A percentile compares a stretch with the other conserved stretches of the same genome.
These are phyloP conservation scores for Paguma larvata DNA, from an alignment of 2,797 vertebrate species.

Conservation along the genomic window DNA sequence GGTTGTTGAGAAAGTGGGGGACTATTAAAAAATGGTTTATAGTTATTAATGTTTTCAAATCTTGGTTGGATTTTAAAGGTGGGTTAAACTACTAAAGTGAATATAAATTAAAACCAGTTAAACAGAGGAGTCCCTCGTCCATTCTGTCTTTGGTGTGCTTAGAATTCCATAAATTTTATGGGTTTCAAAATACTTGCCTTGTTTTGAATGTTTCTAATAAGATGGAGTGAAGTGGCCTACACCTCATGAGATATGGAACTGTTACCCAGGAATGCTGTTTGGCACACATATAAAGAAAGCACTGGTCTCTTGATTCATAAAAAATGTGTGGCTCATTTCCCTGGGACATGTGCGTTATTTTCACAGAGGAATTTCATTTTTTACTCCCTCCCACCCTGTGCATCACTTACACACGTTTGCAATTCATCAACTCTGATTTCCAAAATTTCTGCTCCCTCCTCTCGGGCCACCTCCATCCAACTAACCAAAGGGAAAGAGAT, in stretches of 20 bases:
- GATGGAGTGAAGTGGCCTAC: conserved; percentile 86
- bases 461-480: background rate
- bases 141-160: conserved; percentile 82
- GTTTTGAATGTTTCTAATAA: conserved; percentile 88
- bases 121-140: conserved; percentile 78
- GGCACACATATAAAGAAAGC: conserved; percentile 83
- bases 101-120: conserved; percentile 87
- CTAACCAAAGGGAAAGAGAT: conserved; percentile 44
- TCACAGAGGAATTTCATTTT: conserved; percentile 77
- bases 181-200: conserved; percentile 84
- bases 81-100: conserved; percentile 82
- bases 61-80: conserved; percentile 82
- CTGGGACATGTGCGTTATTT: conserved; percentile 70
- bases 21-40: conserved; percentile 66
- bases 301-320: conserved; percentile 79
- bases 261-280: conserved; percentile 87
- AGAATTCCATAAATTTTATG: conserved; percentile 85
- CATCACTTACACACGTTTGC: conserved; percentile 58
- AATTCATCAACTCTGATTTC: conserved; percentile 70
- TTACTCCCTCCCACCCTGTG: conserved; percentile 76
- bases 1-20: conserved; percentile 42
- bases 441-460: background rate
- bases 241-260: conserved; percentile 85
- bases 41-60: conserved; percentile 79
- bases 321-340: conserved; percentile 80